A percentile compares a stretch with the other conserved stretches of the same genome.
phyloP scores from a whole-genome alignment of 2,113 vertebrate species.

The Phalacrocorax brasilianus region DNA sequence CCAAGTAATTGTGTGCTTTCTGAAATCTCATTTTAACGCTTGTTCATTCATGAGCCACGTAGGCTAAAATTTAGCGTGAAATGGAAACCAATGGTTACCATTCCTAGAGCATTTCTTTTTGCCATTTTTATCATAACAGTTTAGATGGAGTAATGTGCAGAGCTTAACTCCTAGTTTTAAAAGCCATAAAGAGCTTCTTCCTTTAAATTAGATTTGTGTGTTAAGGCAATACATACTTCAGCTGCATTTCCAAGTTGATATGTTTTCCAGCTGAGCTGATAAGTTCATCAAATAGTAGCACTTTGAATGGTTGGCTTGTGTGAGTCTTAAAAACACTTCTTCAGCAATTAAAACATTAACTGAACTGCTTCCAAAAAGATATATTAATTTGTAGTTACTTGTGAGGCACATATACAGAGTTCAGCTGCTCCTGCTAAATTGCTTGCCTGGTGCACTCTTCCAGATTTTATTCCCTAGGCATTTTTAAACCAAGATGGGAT shows the following conservation, averaged over 20 bases:
- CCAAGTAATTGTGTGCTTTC: not conserved
- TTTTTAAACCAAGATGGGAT: not conserved
- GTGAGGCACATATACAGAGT: not conserved
- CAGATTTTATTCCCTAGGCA: not conserved
- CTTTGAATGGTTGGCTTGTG: not conserved
- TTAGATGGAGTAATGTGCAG: not conserved
- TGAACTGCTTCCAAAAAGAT: not conserved
- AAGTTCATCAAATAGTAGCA: not conserved
- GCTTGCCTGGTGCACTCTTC: not conserved
- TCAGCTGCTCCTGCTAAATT: not conserved
- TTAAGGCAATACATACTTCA: not conserved
- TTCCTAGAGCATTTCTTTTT: not conserved
- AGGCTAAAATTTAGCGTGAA: not conserved
- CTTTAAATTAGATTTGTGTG: slow-evolving; percentile 4
- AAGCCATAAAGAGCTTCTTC: not conserved
- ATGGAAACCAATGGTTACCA: not conserved
- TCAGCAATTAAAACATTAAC: not conserved
- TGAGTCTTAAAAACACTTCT: not conserved
- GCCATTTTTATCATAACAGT: not conserved
- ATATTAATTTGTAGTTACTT: not conserved
- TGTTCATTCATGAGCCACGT: not conserved
- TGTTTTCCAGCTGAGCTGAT: slow-evolving; percentile 13
- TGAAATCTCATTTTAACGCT: not conserved
- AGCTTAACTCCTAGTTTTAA: not conserved
- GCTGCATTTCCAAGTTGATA: not conserved